Evolutionary conservation across 1,140 invertebrate species (phyloP).

Genomic region (Ylistrum balloti): DNA sequence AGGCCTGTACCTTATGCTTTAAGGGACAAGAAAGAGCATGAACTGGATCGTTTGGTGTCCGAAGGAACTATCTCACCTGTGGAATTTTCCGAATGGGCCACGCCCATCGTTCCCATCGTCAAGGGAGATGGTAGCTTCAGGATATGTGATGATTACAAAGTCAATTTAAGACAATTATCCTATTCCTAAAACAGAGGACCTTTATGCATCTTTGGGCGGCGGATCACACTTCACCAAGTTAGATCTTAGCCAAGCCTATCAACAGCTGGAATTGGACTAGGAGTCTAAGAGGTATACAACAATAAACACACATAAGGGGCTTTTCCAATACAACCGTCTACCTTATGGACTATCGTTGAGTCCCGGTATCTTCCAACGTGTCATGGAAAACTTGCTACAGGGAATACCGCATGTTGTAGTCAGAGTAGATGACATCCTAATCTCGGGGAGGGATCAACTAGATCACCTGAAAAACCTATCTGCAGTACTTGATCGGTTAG

Average conservation of each 20-base stretch:
- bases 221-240: conserved; percentile 75
- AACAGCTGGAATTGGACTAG: conserved; percentile 68
- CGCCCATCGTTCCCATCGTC: conserved; percentile 79
- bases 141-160: conserved; percentile 80
- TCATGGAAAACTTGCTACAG: conserved; percentile 81
- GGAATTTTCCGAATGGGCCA: conserved; percentile 77
- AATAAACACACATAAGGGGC: conserved; percentile 72
- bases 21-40: conserved; percentile 50
- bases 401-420: conserved; percentile 57
- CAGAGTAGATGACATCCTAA: conserved; percentile 64
- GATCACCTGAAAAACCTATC: conserved; percentile 56
- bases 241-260: conserved; percentile 72
- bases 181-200: conserved; percentile 74
- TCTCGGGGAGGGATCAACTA: conserved; percentile 50
- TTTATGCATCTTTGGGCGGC: conserved; percentile 70
- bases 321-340: conserved; percentile 56
- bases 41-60: conserved; percentile 45
- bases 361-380: conserved; percentile 83
- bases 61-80: conserved; percentile 70
- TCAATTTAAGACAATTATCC: conserved; percentile 77
- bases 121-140: conserved; percentile 78
- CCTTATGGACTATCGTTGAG: conserved; percentile 83
- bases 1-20: conserved; percentile 45
- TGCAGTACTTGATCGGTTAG: conserved; percentile 52
- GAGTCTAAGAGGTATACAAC: conserved; percentile 64